These are phyloP conservation scores for Chesias legatella DNA, from an alignment of 2,888 invertebrate genomes.

Conservation along the genomic window DNA sequence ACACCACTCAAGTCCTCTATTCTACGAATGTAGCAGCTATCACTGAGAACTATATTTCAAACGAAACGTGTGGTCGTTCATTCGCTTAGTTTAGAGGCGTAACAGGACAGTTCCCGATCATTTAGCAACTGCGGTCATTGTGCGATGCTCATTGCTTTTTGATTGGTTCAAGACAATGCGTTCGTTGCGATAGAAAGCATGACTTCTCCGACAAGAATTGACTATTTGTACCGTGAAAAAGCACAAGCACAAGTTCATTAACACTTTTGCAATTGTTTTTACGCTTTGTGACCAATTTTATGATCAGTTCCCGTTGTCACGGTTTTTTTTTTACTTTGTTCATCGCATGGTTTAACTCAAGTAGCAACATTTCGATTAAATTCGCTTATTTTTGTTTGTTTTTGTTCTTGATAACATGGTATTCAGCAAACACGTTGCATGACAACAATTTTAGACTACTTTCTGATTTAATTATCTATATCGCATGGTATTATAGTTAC, in stretches of 20 bases:
- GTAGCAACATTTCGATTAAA: too few relatives aligned
- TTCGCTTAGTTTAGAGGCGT: constrained; percentile 9
- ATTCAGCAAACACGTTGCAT: too few relatives aligned
- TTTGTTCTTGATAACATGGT: too few relatives aligned
- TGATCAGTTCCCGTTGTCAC: constrained; percentile 40
- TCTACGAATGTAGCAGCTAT: too few relatives aligned
- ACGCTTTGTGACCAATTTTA: constrained; percentile 63
- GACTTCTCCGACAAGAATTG: constrained; percentile 57
- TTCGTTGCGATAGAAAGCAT: constrained; percentile 51
- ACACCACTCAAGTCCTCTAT: too few relatives aligned
- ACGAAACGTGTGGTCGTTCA: too few relatives aligned
- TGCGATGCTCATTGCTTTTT: constrained; percentile 69
- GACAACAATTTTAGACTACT: too few relatives aligned
- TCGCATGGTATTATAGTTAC: too few relatives aligned
- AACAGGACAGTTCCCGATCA: constrained; percentile 63
- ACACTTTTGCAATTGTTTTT: constrained; percentile 72
- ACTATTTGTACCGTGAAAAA: constrained; percentile 57
- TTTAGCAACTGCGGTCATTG: constrained; percentile 72
- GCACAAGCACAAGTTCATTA: constrained; percentile 60
- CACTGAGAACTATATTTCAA: too few relatives aligned
- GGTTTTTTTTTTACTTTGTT: constrained; percentile 28
- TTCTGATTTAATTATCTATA: too few relatives aligned
- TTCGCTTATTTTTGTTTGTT: constrained; percentile 4
- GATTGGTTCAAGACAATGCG: constrained; percentile 68
- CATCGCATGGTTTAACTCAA: too few relatives aligned